phyloP scores from a whole-genome alignment of 53 echinoderm and acorn worm genomes.

The Echinometra lucunter region DNA sequence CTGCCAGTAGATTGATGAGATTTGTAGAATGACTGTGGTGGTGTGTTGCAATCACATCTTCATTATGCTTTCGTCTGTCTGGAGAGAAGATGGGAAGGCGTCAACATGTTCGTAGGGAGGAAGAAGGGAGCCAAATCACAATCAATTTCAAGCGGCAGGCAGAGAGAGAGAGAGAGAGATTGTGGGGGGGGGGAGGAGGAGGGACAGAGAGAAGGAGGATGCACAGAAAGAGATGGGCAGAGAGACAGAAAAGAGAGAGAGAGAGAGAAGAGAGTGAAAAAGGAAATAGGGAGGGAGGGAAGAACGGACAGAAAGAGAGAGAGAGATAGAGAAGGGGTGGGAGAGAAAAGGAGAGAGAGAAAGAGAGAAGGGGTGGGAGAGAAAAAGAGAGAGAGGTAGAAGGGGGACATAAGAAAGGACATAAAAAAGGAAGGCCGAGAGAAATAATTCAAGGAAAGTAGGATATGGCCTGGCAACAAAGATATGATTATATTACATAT shows the following conservation, averaged over 20 bases:
- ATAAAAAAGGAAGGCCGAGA: background rate
- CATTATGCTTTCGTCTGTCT: constrained; percentile 21
- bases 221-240: background rate
- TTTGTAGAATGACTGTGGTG: constrained; percentile 1
- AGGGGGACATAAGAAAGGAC: background rate
- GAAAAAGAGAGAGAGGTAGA: background rate
- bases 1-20: background rate
- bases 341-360: background rate
- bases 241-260: background rate
- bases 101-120: background rate
- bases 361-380: no score
- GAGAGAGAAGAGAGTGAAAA: no score
- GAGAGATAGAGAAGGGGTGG: background rate
- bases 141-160: background rate
- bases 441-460: background rate
- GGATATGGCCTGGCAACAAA: background rate
- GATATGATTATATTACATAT: background rate
- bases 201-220: no score
- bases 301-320: background rate
- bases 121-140: constrained; percentile 21
- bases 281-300: background rate
- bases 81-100: background rate
- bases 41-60: constrained; percentile 18
- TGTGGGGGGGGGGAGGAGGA: background rate
- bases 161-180: background rate